Percentiles rank a stretch among this genome's conserved stretches.
Evolutionary conservation across 1,140 invertebrate species (phyloP).

Genomic region (Mactra quadrangularis): DNA sequence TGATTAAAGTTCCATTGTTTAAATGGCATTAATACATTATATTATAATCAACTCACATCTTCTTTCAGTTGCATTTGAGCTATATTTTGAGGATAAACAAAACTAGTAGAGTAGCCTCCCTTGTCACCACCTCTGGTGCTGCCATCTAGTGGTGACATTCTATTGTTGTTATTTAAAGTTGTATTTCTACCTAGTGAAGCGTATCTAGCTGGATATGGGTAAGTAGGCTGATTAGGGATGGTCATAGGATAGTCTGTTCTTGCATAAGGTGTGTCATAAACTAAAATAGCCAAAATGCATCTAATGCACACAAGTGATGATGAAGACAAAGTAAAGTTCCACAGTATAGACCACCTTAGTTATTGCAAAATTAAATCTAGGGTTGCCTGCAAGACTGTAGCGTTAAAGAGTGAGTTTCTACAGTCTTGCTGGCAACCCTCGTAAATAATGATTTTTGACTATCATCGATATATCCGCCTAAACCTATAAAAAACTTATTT

Average conservation of each 20-base stretch:
- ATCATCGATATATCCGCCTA: no score
- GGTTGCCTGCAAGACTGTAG: no score
- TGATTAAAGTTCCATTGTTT: no score
- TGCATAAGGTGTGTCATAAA: slow-evolving; percentile 51
- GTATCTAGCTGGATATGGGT: slow-evolving; percentile 40
- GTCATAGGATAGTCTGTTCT: slow-evolving; percentile 37
- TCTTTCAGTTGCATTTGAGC: slow-evolving; percentile 29
- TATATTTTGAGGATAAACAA: slow-evolving; percentile 21
- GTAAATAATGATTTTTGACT: no score
- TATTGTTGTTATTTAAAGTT: slow-evolving; percentile 5
- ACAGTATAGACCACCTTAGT: neutral
- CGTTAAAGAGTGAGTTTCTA: no score
- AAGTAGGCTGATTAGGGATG: slow-evolving; percentile 18
- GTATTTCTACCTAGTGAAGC: slow-evolving; percentile 47
- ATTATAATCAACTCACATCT: slow-evolving; percentile 51
- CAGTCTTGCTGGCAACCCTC: no score
- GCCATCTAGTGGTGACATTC: slow-evolving; percentile 36
- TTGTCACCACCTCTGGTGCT: slow-evolving; percentile 46
- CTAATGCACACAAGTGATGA: neutral
- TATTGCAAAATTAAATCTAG: neutral
- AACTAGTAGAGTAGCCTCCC: slow-evolving; percentile 46
- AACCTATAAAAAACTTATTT: no score
- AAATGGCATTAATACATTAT: no score
- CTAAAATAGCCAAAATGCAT: slow-evolving; percentile 41
- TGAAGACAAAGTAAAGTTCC: neutral